phyloP scores from a whole-genome alignment of 2,113 vertebrate genomes.

The Monarcha castaneiventris region DNA sequence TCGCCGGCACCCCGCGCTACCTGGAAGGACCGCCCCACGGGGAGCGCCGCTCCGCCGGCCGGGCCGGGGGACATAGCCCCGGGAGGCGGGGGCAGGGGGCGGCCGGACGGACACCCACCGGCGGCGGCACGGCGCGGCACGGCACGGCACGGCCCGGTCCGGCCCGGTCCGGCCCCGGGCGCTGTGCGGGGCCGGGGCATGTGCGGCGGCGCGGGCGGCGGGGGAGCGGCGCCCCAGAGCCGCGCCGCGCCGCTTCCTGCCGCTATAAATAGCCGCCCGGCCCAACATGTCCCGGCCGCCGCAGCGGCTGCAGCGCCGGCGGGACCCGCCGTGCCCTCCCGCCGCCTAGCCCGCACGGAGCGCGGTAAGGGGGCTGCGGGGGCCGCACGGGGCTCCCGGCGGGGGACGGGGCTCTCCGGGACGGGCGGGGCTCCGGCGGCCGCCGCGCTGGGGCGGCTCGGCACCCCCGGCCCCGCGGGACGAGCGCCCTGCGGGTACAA shows the following conservation, averaged over 20 bases:
- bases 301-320: conserved; percentile 1
- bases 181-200: not conserved
- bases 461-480: not conserved
- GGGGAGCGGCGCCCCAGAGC: conserved; percentile 37
- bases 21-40: fast-evolving
- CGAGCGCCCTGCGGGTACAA: not conserved
- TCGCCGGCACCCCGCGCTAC: not conserved
- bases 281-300: conserved; percentile 38
- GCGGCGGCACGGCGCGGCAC: too few relatives aligned
- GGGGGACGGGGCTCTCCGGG: not conserved
- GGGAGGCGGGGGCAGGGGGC: not conserved
- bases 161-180: not conserved
- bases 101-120: not conserved
- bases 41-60: too few relatives aligned
- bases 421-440: not conserved
- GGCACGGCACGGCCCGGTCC: too few relatives aligned
- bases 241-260: conserved; percentile 36
- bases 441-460: not conserved
- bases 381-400: not conserved
- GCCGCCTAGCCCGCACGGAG: not conserved
- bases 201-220: not conserved
- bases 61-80: not conserved
- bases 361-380: conserved; percentile 1
- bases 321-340: not conserved
- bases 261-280: conserved; percentile 38